These are phyloP conservation scores for Panthera tigris DNA, from an alignment of 2,113 vertebrate species.

Conservation along the genomic window DNA sequence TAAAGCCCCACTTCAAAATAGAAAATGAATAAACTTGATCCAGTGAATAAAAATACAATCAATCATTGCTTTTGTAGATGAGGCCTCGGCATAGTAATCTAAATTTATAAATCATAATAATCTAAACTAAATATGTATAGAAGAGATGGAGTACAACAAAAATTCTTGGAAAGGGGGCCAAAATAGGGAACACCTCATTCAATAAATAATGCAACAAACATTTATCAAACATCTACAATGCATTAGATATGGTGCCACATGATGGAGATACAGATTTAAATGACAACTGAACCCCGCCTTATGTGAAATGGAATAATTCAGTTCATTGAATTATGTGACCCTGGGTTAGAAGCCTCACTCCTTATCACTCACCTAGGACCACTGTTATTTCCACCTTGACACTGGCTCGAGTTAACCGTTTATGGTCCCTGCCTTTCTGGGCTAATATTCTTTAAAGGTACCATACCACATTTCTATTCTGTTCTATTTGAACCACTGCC, in stretches of 20 bases:
- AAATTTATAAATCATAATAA: neutral
- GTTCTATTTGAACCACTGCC: neutral
- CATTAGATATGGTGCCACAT: neutral
- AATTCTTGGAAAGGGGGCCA: neutral
- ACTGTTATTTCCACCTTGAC: neutral
- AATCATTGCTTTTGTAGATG: conserved; percentile 12
- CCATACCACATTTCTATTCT: neutral
- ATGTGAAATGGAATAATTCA: neutral
- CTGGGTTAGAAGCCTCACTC: neutral
- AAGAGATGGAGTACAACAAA: neutral
- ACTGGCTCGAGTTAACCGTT: neutral
- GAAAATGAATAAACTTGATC: neutral
- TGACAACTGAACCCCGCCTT: neutral
- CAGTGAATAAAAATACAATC: neutral
- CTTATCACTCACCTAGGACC: neutral
- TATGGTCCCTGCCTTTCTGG: neutral
- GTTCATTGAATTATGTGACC: neutral
- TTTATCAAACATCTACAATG: neutral
- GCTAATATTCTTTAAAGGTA: neutral
- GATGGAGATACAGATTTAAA: neutral
- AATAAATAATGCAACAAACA: neutral
- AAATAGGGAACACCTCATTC: neutral
- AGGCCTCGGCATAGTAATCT: neutral
- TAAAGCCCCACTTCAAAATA: neutral
- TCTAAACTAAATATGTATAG: neutral